Evolutionary conservation across 1,140 invertebrate genomes (phyloP).

Genomic region (Diabrotica virgifera): DNA sequence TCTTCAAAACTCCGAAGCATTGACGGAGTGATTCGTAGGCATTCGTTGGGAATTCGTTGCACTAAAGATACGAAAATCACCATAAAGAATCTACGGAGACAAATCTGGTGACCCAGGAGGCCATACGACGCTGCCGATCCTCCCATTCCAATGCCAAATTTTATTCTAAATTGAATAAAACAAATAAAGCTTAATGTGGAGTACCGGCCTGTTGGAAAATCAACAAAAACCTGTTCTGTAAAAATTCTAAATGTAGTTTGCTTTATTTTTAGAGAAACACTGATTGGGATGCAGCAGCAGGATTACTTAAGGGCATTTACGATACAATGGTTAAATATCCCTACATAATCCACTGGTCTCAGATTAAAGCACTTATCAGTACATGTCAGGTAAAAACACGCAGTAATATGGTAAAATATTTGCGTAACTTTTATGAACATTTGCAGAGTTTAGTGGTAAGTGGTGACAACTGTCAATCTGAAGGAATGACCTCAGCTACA

Average conservation of each 20-base stretch:
- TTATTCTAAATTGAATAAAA: too few species aligned
- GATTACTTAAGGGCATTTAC: slow-evolving; percentile 90
- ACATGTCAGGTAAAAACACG: slow-evolving; percentile 68
- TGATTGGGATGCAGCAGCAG: slow-evolving; percentile 95
- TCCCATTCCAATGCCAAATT: too few species aligned
- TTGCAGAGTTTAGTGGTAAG: slow-evolving; percentile 77
- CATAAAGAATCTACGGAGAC: too few species aligned
- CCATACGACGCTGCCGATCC: too few species aligned
- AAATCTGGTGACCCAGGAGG: too few species aligned
- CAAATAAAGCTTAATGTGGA: too few species aligned
- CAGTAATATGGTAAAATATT: not conserved
- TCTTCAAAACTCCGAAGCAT: too few species aligned
- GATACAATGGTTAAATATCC: slow-evolving; percentile 89
- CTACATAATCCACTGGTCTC: slow-evolving; percentile 95
- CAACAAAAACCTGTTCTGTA: too few species aligned
- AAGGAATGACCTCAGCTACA: slow-evolving; percentile 72
- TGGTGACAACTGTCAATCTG: slow-evolving; percentile 62
- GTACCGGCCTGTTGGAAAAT: too few species aligned
- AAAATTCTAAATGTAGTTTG: not conserved
- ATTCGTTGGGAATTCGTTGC: too few species aligned
- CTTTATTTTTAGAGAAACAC: slow-evolving; percentile 69
- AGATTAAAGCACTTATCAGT: slow-evolving; percentile 84
- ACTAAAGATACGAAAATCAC: too few species aligned
- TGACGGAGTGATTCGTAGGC: too few species aligned
- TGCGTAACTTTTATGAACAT: not conserved